These are phyloP conservation scores for Megathymus violae DNA, from an alignment of 1,140 invertebrate genomes.

Conservation along the genomic window DNA sequence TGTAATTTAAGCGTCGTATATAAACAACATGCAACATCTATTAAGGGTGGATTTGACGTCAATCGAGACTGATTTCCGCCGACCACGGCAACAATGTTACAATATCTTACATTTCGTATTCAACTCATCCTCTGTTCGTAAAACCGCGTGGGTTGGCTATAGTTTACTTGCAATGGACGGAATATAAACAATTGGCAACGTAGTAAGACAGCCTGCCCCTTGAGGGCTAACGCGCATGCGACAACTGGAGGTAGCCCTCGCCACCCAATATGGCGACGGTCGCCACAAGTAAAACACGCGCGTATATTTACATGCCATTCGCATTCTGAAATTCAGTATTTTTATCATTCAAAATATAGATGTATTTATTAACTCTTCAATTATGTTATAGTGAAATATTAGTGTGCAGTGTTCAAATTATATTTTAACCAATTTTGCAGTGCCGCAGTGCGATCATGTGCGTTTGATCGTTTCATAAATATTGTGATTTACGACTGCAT, in stretches of 20 bases:
- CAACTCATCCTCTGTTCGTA: constrained; percentile 4
- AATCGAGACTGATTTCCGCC: background rate
- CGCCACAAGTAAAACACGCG: constrained; percentile 76
- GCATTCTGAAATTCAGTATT: constrained; percentile 31
- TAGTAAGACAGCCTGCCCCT: constrained; percentile 42
- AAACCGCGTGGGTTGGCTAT: constrained; percentile 1
- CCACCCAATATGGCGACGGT: constrained; percentile 73
- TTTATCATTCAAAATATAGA: constrained; percentile 9
- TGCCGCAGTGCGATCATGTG: constrained; percentile 66
- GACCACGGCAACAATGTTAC: background rate
- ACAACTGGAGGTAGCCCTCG: constrained; percentile 55
- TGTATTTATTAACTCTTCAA: background rate
- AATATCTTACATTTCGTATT: constrained; percentile 6
- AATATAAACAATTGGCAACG: constrained; percentile 41
- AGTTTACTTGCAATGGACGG: constrained; percentile 37
- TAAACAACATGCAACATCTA: constrained; percentile 14
- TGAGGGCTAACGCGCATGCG: constrained; percentile 67
- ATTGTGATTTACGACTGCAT: constrained; percentile 29
- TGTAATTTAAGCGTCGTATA: constrained; percentile 4
- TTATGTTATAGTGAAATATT: background rate
- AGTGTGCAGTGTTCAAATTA: background rate
- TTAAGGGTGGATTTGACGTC: constrained; percentile 30
- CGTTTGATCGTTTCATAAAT: constrained; percentile 44
- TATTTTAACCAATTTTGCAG: constrained; percentile 12
- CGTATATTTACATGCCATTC: constrained; percentile 60